Evolutionary conservation across 2,888 invertebrate genomes (phyloP), one percentile per base, ranked within the genome.

Genomic region (Tortrix viridana): DNA sequence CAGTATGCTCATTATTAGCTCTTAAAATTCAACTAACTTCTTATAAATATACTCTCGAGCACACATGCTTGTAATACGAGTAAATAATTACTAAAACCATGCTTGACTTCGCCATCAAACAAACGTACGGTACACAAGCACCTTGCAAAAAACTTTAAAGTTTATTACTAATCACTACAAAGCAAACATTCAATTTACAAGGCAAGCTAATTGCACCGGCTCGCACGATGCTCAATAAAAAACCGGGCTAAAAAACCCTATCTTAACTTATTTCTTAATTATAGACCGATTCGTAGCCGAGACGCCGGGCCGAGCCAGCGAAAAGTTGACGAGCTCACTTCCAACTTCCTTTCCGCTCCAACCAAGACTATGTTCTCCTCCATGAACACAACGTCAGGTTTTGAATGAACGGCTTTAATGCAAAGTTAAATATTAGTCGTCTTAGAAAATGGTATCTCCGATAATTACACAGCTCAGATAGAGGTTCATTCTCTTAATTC

Each of bases 141-240:
- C 74, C 79, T 77, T 71, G 72, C 79, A 85, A 81, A 86, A 89
- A 89, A 85, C 81, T 78, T 77, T 76, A 77, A 84, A 85, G 83
- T 89, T 90, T 90, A 91, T 91, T 90, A 88, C 91, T 89, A 89
- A 90, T 91, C 89, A 88, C 89, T 88, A 86, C 88, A 89, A 89
- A 90, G 90, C 90, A 91, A 92, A 92, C 90, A 92, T 92, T 91
- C 91, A 91, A 92, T 92, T 91, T 91, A 89, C 88, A 85, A 89
- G 90, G 86, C 89, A 83, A 89, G 87, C 88, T 92, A 91, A 92
- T 92, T 90, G 91, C 89, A 79, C 76, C 82, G 84, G 82, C 81
- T 83, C 81, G 84, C 82, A 85, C 85, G 82, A 85, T 74, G 84
- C 83, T 86, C 85, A 82, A 88, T 88, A 92, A 90, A 90, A 89